Evolutionary conservation across 2,113 vertebrate species (phyloP).

Genomic region (Callaeas wilsoni): DNA sequence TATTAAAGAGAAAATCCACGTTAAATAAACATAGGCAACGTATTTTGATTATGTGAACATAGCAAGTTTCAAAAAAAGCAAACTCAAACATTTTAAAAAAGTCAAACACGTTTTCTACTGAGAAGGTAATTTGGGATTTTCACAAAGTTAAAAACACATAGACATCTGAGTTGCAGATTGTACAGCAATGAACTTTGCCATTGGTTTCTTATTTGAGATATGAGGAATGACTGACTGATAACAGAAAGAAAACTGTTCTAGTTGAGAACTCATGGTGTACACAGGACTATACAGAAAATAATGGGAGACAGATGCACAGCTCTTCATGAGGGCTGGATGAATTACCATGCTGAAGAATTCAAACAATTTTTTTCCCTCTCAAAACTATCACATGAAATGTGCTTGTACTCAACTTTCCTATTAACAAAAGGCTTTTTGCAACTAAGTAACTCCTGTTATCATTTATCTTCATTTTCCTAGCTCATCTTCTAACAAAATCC

Average conservation of each 20-base stretch:
- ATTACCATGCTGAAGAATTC: background rate
- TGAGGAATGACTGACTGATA: background rate
- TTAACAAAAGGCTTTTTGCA: background rate
- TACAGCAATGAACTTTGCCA: background rate
- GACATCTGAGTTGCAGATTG: background rate
- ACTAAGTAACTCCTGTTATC: background rate
- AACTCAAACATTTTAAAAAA: background rate
- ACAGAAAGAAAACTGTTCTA: background rate
- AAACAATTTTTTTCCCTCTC: background rate
- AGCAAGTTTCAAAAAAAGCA: background rate
- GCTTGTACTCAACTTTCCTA: background rate
- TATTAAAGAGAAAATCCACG: background rate
- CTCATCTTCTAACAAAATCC: background rate
- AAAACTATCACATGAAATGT: background rate
- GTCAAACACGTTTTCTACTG: fast-evolving
- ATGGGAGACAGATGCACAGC: background rate
- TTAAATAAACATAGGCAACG: background rate
- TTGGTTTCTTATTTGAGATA: background rate
- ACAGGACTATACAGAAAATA: background rate
- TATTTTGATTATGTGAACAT: background rate
- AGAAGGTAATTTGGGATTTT: background rate
- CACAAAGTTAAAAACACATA: background rate
- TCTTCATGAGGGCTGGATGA: background rate
- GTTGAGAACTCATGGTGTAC: background rate
- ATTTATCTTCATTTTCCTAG: background rate